A percentile compares a stretch with the other conserved stretches of the same genome.
phyloP scores from a whole-genome alignment of 2,113 vertebrate genomes.

The Martes martes region DNA sequence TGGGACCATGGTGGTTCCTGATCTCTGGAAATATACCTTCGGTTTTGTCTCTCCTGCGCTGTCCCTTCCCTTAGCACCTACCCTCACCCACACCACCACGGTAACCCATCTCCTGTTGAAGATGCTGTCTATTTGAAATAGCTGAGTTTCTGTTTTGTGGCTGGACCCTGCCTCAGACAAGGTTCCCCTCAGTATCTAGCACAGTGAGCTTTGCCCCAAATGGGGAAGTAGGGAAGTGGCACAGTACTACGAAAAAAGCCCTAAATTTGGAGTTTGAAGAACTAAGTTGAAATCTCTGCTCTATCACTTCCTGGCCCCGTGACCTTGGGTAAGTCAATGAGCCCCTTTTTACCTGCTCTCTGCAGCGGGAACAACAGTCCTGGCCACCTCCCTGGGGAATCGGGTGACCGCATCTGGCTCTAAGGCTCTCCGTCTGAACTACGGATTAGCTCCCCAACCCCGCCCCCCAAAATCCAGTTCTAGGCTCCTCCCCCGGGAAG shows the following conservation, averaged over 20 bases:
- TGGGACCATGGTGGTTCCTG: not conserved
- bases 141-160: not conserved
- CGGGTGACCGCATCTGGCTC: not conserved
- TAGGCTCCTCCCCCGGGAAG: not conserved
- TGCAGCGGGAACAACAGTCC: not conserved
- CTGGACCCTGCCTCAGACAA: not conserved
- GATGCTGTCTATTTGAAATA: not conserved
- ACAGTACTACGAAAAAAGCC: not conserved
- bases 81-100: accelerated
- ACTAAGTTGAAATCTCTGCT: not conserved
- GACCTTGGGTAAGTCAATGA: not conserved
- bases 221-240: not conserved
- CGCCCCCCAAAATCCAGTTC: not conserved
- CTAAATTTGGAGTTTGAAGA: not conserved
- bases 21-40: not conserved
- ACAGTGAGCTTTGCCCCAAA: not conserved
- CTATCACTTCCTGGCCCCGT: not conserved
- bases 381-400: not conserved
- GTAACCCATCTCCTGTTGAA: not conserved
- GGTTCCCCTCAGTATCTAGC: not conserved
- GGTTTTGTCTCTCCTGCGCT: not conserved
- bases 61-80: not conserved
- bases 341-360: not conserved
- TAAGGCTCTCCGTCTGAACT: not conserved
- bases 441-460: not conserved